These are phyloP conservation scores for Nephrotoma appendiculata DNA, from an alignment of 2,888 invertebrate species.

Conservation along the genomic window DNA sequence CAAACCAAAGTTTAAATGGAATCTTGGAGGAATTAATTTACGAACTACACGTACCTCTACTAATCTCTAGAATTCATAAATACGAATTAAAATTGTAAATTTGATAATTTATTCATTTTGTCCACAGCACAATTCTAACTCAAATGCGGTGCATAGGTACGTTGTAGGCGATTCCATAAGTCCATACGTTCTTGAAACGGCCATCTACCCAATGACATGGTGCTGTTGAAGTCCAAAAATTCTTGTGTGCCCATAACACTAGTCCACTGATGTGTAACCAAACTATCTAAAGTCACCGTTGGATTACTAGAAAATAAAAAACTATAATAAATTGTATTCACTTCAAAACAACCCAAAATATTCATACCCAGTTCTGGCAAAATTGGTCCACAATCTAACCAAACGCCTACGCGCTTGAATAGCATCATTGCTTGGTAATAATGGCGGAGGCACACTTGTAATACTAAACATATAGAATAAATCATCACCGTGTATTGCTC, in stretches of 20 bases:
- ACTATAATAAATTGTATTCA: too few relatives aligned
- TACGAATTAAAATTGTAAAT: too few relatives aligned
- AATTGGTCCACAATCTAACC: slow-evolving; percentile 37
- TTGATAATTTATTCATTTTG: too few relatives aligned
- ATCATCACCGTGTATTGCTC: slow-evolving; percentile 32
- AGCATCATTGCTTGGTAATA: slow-evolving; percentile 27
- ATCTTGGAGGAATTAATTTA: too few relatives aligned
- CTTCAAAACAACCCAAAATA: too few relatives aligned
- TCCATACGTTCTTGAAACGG: slow-evolving; percentile 34
- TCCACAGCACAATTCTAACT: not conserved
- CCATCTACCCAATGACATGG: slow-evolving; percentile 34
- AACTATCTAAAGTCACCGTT: not conserved
- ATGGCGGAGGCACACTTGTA: slow-evolving; percentile 21
- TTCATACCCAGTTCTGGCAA: slow-evolving; percentile 32
- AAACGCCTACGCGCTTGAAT: slow-evolving; percentile 29
- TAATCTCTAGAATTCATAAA: too few relatives aligned
- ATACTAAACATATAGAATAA: slow-evolving; percentile 31
- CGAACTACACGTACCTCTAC: too few relatives aligned
- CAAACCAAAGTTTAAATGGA: too few relatives aligned
- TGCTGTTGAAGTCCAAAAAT: slow-evolving; percentile 33
- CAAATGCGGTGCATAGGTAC: not conserved
- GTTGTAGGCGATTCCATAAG: slow-evolving; percentile 29
- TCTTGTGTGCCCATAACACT: slow-evolving; percentile 31
- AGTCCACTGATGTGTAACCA: slow-evolving; percentile 28
- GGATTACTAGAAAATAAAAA: not conserved